These are phyloP conservation scores for Morus bassanus DNA, from an alignment of 2,797 vertebrate species.

Conservation along the genomic window DNA sequence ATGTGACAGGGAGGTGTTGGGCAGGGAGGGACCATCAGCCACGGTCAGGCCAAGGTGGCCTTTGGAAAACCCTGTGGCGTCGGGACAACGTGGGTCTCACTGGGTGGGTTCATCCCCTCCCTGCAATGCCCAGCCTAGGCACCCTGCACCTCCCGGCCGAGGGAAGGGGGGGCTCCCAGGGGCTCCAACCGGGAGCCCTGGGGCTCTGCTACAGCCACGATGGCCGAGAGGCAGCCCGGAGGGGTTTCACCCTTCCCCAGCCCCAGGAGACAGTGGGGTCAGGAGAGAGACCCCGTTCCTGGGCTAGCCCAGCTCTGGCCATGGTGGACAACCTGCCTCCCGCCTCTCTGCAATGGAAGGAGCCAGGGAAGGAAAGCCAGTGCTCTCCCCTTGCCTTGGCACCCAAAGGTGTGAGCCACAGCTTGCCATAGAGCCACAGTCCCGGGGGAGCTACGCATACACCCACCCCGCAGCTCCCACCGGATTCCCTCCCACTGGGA, in stretches of 20 bases:
- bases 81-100: rapidly evolving
- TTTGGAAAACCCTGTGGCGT: rapidly evolving
- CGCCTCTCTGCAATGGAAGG: background rate
- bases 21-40: background rate
- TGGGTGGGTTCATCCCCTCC: background rate
- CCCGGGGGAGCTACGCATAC: rapidly evolving
- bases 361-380: background rate
- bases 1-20: background rate
- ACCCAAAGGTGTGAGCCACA: background rate
- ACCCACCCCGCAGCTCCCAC: rapidly evolving
- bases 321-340: background rate
- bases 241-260: background rate
- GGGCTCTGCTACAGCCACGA: background rate
- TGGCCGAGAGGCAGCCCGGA: background rate
- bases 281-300: rapidly evolving
- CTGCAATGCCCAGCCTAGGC: background rate
- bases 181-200: background rate
- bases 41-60: background rate
- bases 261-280: rapidly evolving
- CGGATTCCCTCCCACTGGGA: background rate
- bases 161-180: background rate
- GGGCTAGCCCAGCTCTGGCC: background rate
- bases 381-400: rapidly evolving
- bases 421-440: background rate
- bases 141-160: rapidly evolving